Percentiles rank a stretch among this genome's conserved stretches.
Conservation (phyloP, 1,140 invertebrate species). For the Trissolcus basalis region DNA sequence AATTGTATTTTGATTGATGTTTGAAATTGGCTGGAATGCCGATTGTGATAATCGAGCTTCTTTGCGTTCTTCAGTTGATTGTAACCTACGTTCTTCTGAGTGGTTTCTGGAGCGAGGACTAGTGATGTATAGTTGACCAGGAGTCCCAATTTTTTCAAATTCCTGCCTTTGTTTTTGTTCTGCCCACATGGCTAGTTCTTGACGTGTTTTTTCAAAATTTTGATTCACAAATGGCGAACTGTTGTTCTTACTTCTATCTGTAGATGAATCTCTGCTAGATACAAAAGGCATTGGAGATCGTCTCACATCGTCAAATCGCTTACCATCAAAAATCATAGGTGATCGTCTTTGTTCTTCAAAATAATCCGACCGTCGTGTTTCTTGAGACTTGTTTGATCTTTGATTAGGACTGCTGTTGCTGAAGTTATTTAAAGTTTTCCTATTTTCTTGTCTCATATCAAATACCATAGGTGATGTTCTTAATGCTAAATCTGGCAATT, state of each 20-base stretch:
- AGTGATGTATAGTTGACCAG: slow-evolving; percentile 65
- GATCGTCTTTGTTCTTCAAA: slow-evolving; percentile 74
- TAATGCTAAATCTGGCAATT: slow-evolving; percentile 64
- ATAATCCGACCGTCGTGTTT: slow-evolving; percentile 72
- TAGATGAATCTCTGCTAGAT: slow-evolving; percentile 67
- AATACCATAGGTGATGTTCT: slow-evolving; percentile 71
- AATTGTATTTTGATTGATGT: slow-evolving; percentile 72
- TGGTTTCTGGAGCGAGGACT: slow-evolving; percentile 71
- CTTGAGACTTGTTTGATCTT: slow-evolving; percentile 63
- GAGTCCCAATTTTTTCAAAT: slow-evolving; percentile 66
- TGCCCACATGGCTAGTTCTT: slow-evolving; percentile 72
- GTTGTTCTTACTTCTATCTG: slow-evolving; percentile 70
- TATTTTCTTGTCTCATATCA: slow-evolving; percentile 66
- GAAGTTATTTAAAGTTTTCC: slow-evolving; percentile 65
- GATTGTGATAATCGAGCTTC: slow-evolving; percentile 67
- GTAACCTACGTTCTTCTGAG: slow-evolving; percentile 67
- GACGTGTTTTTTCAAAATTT: slow-evolving; percentile 74
- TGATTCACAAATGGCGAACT: slow-evolving; percentile 69
- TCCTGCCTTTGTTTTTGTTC: slow-evolving; percentile 73
- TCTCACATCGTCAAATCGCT: slow-evolving; percentile 70
- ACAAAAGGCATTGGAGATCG: slow-evolving; percentile 73
- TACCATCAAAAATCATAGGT: slow-evolving; percentile 70
- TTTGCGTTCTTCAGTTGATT: slow-evolving; percentile 61
- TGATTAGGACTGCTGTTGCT: slow-evolving; percentile 72
- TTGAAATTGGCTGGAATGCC: slow-evolving; percentile 72